Evolutionary conservation across 2,113 vertebrate genomes (phyloP).

Genomic region (Penelope pileata): DNA sequence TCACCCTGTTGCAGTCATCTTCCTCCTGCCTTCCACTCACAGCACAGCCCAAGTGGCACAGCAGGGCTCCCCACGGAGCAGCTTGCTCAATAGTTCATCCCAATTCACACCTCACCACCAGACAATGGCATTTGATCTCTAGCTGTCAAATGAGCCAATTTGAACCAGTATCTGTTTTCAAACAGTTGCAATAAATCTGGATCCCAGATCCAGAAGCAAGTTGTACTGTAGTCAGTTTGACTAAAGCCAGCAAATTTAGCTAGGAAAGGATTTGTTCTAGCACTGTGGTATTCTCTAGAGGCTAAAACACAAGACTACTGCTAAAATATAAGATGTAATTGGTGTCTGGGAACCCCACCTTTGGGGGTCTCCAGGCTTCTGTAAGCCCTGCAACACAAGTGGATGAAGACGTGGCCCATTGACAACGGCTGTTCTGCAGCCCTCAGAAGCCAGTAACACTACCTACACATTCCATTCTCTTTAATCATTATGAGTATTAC

Average conservation of each 20-base stretch:
- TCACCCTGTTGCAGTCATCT: background rate
- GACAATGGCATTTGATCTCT: background rate
- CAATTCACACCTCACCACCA: background rate
- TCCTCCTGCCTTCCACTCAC: background rate
- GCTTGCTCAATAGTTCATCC: background rate
- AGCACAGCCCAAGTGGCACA: accelerated
- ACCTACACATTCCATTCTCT: background rate
- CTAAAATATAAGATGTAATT: background rate
- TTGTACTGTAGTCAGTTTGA: background rate
- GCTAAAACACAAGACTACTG: background rate
- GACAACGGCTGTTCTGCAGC: background rate
- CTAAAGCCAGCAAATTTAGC: background rate
- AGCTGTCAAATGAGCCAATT: background rate
- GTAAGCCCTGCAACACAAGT: background rate
- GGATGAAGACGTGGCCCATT: background rate
- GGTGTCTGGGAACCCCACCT: too few relatives aligned
- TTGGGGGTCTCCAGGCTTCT: background rate
- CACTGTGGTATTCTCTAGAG: background rate
- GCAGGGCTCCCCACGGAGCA: background rate
- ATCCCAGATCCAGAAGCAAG: background rate
- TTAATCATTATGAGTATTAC: background rate
- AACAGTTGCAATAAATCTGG: constrained; percentile 11
- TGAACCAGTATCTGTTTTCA: constrained; percentile 25
- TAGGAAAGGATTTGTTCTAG: background rate
- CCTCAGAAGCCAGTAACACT: background rate